Conservation (phyloP, 2,113 vertebrate species). For the Pedetes capensis region DNA sequence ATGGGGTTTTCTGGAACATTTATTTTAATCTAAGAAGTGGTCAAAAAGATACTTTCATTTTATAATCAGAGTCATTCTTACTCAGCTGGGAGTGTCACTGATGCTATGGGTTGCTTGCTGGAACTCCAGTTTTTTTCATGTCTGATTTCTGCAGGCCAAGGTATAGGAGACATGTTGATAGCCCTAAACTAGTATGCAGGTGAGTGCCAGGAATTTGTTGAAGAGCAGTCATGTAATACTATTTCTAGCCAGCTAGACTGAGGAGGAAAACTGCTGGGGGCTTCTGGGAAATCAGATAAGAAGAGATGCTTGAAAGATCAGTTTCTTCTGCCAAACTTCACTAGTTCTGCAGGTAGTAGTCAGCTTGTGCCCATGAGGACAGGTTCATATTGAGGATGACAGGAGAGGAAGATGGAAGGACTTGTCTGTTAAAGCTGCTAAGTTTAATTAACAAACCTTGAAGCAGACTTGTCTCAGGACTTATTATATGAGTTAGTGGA, state of each 20-base stretch:
- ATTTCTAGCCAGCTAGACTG: neutral
- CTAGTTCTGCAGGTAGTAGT: neutral
- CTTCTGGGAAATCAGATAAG: neutral
- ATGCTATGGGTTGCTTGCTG: neutral
- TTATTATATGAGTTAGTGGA: neutral
- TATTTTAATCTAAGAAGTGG: neutral
- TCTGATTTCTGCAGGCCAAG: neutral
- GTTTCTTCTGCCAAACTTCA: neutral
- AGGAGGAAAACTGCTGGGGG: neutral
- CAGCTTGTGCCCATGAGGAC: neutral
- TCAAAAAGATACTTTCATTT: neutral
- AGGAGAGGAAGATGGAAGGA: neutral
- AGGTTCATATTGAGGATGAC: neutral
- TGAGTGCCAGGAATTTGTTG: neutral
- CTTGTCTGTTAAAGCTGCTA: neutral
- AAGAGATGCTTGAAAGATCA: neutral
- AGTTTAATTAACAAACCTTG: neutral
- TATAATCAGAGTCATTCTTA: neutral
- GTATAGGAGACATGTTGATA: neutral
- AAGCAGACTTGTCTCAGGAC: neutral
- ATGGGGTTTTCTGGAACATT: neutral
- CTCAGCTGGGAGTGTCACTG: neutral
- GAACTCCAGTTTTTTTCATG: neutral
- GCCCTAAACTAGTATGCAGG: neutral
- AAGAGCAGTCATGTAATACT: neutral